Conservation (phyloP, 37 sponge, comb jelly and placozoan genomes). For the Lycopodina hypogea region DNA sequence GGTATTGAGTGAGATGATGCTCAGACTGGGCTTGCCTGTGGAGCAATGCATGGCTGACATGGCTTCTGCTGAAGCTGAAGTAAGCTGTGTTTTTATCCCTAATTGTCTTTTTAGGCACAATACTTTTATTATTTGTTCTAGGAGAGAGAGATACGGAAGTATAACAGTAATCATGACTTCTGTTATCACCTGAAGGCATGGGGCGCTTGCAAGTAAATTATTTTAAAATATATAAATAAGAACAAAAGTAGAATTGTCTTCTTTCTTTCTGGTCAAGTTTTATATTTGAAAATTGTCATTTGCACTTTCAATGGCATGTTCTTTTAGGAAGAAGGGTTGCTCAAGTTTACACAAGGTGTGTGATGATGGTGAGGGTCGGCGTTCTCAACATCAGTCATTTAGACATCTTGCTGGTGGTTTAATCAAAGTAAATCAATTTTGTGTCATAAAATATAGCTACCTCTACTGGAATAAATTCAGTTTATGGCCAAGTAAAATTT, state of each 20-base stretch:
- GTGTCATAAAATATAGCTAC: too few species aligned
- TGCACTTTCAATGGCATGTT: too few species aligned
- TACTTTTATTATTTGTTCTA: neutral
- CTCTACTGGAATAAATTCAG: too few species aligned
- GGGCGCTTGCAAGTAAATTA: slow-evolving; percentile 53
- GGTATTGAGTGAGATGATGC: slow-evolving; percentile 7
- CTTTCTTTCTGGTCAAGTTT: too few species aligned
- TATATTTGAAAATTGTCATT: too few species aligned
- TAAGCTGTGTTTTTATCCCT: neutral
- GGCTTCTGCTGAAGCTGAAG: neutral
- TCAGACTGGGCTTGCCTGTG: neutral
- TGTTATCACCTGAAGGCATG: slow-evolving; percentile 72
- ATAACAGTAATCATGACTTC: slow-evolving; percentile 26
- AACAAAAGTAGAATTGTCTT: neutral
- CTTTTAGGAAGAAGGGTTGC: slow-evolving; percentile 12
- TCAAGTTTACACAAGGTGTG: slow-evolving; percentile 2
- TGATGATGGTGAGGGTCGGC: neutral
- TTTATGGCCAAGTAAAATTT: too few species aligned
- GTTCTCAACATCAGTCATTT: neutral
- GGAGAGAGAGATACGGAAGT: neutral
- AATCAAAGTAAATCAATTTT: too few species aligned
- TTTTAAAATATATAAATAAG: neutral
- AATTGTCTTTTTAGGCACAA: neutral
- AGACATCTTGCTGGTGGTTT: too few species aligned
- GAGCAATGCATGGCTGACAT: neutral